Percentiles rank a stretch among this genome's conserved stretches.
Evolutionary conservation across 2,888 invertebrate genomes (phyloP).

Genomic region (Tortrix viridana): DNA sequence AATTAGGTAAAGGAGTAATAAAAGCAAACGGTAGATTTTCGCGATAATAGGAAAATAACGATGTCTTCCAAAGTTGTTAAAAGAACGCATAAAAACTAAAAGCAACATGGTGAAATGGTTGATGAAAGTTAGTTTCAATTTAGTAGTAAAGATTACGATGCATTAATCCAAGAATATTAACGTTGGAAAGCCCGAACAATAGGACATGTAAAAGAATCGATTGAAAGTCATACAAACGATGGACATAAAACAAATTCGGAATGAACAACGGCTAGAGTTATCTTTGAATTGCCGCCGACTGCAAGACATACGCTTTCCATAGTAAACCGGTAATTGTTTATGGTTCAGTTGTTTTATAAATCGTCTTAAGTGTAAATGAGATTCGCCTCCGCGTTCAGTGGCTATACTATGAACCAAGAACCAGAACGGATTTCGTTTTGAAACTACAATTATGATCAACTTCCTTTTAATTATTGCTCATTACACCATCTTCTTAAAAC

Average conservation of each 20-base stretch:
- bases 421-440: constrained; percentile 24
- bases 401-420: constrained; percentile 19
- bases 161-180: no score
- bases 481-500: background rate
- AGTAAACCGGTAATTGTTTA: constrained; percentile 41
- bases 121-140: no score
- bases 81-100: background rate
- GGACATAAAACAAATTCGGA: constrained; percentile 41
- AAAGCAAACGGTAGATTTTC: constrained; percentile 7
- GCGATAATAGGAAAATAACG: constrained; percentile 3
- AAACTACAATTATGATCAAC: constrained; percentile 15
- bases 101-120: no score
- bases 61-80: background rate
- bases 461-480: constrained; percentile 27
- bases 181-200: constrained; percentile 1
- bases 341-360: constrained; percentile 29
- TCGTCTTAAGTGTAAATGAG: constrained; percentile 20
- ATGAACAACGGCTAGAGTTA: constrained; percentile 45
- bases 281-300: constrained; percentile 49
- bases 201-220: constrained; percentile 12
- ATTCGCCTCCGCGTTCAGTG: constrained; percentile 16
- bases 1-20: constrained; percentile 19
- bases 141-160: no score
- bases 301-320: constrained; percentile 41
- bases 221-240: constrained; percentile 17